Base-by-base conservation (phyloP, 2,113 vertebrate species). In the Petroica traversi region DNA sequence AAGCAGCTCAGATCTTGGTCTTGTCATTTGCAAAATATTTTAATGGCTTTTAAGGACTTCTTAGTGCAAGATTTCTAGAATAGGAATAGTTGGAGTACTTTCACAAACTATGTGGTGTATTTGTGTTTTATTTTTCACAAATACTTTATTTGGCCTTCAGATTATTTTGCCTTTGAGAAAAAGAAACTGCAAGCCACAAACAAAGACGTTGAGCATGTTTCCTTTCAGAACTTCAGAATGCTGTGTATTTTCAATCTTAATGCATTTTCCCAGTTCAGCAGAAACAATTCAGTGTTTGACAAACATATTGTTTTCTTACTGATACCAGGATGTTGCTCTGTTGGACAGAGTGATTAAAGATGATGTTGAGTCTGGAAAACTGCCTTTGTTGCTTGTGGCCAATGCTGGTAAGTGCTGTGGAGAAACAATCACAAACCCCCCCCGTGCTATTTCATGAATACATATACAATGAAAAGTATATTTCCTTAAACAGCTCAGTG, bases 261-360 rank as follows among this genome's bases (percentile, higher is more conserved):
- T 28, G 11, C 12, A 24, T 26, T 95, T 92, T 92, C 67, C 59
- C 20, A 82, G 16, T 89, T 64, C 54, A 57, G 31, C 36, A 91
- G 72, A 81, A 95, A 63, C 24, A 83, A 51, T 77, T 87, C 88
- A 12, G 26, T 90, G 34, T n/a, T 88, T 79, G 49, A 54, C 31
- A 94, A n/a, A 81, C 28, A 19, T 79, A 57, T 69, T 92, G 94
- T 75, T 95, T 79, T 96, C 40, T 96, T 73, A 54, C 68, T 92
- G 68, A 45, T 96, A 79, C 87, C 93, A 99, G 99, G 99, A 99
- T 89, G 98, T 99, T 85, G 99, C 99, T 54, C 96, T 99, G 91
- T 95, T 99, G 97, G 99, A 99, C 94, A 99, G 99, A 97, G 86
- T 99, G 46, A 99, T 99, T 95, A 99, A 98, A 98, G 99, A 99